These are phyloP conservation scores for Chloropsis cyanopogon DNA, from an alignment of 2,113 vertebrate species.

Conservation along the genomic window DNA sequence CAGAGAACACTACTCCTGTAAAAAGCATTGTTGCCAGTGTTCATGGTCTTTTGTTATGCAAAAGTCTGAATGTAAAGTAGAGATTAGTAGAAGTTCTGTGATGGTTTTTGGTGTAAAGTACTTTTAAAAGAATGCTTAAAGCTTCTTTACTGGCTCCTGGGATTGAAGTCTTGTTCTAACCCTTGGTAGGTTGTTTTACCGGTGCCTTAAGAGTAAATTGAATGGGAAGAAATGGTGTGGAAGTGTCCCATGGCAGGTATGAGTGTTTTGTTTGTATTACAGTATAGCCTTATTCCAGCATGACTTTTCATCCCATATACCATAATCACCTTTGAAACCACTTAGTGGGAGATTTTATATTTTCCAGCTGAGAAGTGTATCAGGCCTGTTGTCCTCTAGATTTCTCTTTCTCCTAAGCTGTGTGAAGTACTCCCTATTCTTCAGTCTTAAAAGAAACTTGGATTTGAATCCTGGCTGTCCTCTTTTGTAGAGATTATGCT, in stretches of 20 bases:
- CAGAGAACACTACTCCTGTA: background rate
- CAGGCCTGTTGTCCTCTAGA: background rate
- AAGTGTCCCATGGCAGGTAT: slow-evolving; percentile 82
- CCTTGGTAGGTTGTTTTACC: slow-evolving; percentile 83
- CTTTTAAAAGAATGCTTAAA: background rate
- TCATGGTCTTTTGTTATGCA: background rate
- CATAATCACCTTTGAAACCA: background rate
- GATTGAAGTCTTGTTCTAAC: slow-evolving; percentile 7
- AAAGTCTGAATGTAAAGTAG: background rate
- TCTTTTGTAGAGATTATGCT: background rate
- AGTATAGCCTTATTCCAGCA: background rate
- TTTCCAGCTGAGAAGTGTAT: background rate
- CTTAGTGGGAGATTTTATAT: background rate
- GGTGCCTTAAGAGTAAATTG: slow-evolving; percentile 79
- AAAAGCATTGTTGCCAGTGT: background rate
- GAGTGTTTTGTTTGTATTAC: background rate
- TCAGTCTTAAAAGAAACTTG: background rate
- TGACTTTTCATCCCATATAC: background rate
- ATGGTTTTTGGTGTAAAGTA: background rate
- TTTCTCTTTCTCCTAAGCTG: background rate
- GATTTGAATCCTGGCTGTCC: background rate
- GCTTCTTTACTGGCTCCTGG: background rate
- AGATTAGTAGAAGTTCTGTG: background rate
- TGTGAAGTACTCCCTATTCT: background rate
- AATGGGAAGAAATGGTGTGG: slow-evolving; percentile 88